A percentile compares a stretch with the other conserved stretches of the same genome.
These are phyloP conservation scores for Dallia pectoralis DNA, from an alignment of 2,797 vertebrate genomes.

Conservation along the genomic window DNA sequence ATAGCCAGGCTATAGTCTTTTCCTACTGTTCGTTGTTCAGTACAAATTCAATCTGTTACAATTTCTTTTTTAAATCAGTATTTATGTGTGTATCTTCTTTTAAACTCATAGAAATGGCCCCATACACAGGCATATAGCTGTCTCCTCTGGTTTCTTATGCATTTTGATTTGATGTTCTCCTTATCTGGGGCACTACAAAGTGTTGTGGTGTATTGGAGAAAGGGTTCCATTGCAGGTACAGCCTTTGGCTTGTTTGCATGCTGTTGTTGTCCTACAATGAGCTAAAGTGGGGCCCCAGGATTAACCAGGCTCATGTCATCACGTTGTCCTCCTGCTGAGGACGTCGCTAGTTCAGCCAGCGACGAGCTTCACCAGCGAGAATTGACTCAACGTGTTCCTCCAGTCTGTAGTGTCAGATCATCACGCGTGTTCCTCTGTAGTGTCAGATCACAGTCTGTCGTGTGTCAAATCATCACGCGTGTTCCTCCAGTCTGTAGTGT, in stretches of 20 bases:
- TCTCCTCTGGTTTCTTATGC: background rate
- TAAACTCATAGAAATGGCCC: no score
- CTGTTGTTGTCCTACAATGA: constrained; percentile 53
- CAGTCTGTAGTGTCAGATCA: constrained; percentile 52
- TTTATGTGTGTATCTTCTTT: no score
- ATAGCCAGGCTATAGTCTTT: no score
- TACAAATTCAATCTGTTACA: no score
- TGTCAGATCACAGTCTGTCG: no score
- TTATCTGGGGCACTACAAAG: background rate
- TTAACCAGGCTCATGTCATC: constrained; percentile 58
- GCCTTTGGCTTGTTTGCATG: constrained; percentile 49
- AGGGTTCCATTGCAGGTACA: background rate
- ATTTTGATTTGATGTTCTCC: background rate
- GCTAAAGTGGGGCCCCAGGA: constrained; percentile 63
- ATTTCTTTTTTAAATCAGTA: no score
- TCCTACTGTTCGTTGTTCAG: no score
- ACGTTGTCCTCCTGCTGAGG: constrained; percentile 31
- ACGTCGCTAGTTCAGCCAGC: constrained; percentile 63
- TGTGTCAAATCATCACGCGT: no score
- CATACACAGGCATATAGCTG: no score
- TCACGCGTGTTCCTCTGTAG: constrained; percentile 38
- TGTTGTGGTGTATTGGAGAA: background rate
- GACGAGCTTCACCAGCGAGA: constrained; percentile 42
- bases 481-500: constrained; percentile 38
- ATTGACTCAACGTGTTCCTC: constrained; percentile 56